Conservation (phyloP, 2,888 invertebrate genomes). For the Minunthozetes semirufus region DNA sequence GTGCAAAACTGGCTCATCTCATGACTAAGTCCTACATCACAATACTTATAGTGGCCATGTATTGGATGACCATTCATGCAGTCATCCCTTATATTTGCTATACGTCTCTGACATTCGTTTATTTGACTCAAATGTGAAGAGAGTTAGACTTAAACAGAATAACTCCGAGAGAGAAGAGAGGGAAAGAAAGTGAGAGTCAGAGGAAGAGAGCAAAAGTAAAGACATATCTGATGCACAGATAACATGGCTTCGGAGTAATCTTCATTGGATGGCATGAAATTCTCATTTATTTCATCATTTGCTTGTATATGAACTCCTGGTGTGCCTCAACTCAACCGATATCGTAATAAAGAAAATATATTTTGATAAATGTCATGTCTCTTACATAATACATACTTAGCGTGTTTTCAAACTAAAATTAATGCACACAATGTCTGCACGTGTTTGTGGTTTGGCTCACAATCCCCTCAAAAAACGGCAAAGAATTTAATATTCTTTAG, state of each 20-base stretch:
- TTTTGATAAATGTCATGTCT: neutral
- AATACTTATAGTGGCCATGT: constrained; percentile 21
- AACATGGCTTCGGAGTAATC: neutral
- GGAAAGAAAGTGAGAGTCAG: neutral
- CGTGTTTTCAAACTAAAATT: neutral
- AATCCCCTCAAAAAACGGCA: neutral
- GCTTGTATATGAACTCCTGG: neutral
- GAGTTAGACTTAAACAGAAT: neutral
- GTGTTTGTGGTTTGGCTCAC: neutral
- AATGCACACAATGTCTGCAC: neutral
- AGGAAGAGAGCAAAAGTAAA: neutral
- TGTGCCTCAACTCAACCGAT: neutral
- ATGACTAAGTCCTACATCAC: constrained; percentile 10
- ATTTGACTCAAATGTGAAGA: constrained; percentile 10
- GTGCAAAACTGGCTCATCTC: constrained; percentile 22
- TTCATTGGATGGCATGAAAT: constrained; percentile 13
- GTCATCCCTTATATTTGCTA: constrained; percentile 19
- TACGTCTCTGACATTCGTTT: constrained; percentile 19
- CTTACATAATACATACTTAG: neutral
- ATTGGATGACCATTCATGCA: constrained; percentile 29
- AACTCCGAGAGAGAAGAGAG: neutral
- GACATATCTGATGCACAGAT: neutral
- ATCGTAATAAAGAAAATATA: neutral
- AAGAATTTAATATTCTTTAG: neutral
- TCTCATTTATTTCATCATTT: constrained; percentile 25